Percentiles rank a stretch among this genome's conserved stretches.
phyloP scores from a whole-genome alignment of 2,888 invertebrate species.

The Unio delphinus region DNA sequence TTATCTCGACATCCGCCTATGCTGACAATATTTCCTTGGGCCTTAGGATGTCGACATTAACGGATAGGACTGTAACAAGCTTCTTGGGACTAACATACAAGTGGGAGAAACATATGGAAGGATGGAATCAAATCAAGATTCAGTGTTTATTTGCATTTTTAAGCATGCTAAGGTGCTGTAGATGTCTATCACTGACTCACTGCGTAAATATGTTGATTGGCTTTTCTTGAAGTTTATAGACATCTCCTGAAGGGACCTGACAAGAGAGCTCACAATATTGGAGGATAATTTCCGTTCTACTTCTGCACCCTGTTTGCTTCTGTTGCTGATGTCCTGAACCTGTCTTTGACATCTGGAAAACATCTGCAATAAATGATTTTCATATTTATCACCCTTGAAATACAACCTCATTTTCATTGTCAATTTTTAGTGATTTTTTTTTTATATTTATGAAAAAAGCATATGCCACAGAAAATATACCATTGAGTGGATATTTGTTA shows the following conservation, averaged over 20 bases:
- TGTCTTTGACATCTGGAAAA: conserved; percentile 75
- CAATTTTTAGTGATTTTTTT: no score
- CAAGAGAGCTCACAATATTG: conserved; percentile 89
- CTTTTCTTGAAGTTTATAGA: conserved; percentile 86
- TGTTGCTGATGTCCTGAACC: conserved; percentile 75
- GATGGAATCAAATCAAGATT: no score
- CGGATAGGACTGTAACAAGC: background rate
- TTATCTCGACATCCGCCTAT: no score
- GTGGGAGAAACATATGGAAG: background rate
- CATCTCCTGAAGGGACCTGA: conserved; percentile 89
- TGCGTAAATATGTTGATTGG: conserved; percentile 89
- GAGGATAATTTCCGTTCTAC: conserved; percentile 84
- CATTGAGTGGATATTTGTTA: no score
- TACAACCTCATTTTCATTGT: no score
- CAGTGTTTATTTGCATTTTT: no score
- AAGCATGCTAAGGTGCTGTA: background rate
- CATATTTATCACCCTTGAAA: background rate
- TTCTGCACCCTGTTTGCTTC: conserved; percentile 62
- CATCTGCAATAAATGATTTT: conserved; percentile 69
- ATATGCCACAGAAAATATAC: no score
- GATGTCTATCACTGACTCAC: conserved; percentile 68
- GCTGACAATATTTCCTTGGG: no score
- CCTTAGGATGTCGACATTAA: no score
- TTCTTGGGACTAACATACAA: background rate
- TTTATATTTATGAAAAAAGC: no score